Conservation (phyloP, 2,113 vertebrate species). For the Corydoras maculifer region DNA sequence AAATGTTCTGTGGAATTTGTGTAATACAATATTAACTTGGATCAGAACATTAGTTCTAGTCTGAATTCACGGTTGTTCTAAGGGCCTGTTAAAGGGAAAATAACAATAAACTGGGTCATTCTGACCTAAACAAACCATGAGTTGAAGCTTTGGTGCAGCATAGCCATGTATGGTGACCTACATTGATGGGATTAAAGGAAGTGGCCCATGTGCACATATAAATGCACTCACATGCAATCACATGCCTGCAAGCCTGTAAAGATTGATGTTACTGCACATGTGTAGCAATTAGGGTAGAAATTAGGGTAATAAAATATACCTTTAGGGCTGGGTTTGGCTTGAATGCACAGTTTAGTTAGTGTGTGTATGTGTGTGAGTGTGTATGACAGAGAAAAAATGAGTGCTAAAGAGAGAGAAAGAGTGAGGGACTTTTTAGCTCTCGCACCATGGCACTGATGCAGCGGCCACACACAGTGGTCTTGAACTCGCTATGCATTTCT, state of each 20-base stretch:
- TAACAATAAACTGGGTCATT: conserved; percentile 6
- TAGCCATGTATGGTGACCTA: conserved; percentile 36
- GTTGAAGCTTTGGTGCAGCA: conserved; percentile 17
- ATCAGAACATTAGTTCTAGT: too few species aligned
- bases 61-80: too few species aligned
- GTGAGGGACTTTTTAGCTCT: not conserved
- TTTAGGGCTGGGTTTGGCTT: conserved; percentile 35
- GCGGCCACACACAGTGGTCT: conserved; percentile 91
- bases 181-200: conserved; percentile 20
- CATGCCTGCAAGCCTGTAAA: conserved; percentile 9
- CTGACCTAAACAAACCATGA: not conserved
- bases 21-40: too few species aligned
- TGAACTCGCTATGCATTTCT: conserved; percentile 95
- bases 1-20: too few species aligned
- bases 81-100: too few species aligned
- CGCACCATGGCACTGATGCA: conserved; percentile 94
- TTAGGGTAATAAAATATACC: conserved; percentile 48
- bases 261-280: conserved; percentile 51
- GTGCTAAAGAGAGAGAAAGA: too few species aligned
- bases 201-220: conserved; percentile 3
- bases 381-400: not conserved
- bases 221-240: conserved; percentile 19
- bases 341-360: conserved; percentile 2
- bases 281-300: conserved; percentile 52
- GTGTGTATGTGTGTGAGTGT: conserved; percentile 21